Conservation (phyloP, 2,888 invertebrate species). For the Athalia cordata region DNA sequence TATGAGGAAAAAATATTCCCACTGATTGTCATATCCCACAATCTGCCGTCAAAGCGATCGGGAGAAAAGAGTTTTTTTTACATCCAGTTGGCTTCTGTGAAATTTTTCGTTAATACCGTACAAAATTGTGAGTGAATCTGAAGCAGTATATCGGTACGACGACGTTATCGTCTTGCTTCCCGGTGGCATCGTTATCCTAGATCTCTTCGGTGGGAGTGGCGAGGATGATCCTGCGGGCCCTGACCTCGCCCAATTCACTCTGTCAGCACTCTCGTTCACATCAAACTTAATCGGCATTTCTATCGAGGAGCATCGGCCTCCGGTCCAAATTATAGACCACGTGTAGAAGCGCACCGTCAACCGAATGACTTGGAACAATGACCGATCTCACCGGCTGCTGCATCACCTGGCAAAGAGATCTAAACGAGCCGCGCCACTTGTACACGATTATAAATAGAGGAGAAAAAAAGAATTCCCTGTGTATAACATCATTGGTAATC, state of each 20-base stretch:
- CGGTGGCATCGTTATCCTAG: constrained; percentile 48
- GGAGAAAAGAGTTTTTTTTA: no score
- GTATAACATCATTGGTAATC: no score
- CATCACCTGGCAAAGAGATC: constrained; percentile 8
- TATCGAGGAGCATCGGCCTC: constrained; percentile 56
- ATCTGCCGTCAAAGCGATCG: no score
- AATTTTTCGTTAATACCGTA: not conserved
- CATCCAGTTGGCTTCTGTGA: no score
- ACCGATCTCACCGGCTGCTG: constrained; percentile 48
- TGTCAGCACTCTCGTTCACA: constrained; percentile 59
- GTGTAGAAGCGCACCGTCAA: constrained; percentile 16
- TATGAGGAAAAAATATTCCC: not conserved
- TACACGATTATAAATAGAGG: not conserved
- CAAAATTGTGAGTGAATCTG: not conserved
- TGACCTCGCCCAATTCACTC: constrained; percentile 63
- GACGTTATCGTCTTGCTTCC: constrained; percentile 38
- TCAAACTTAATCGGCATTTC: constrained; percentile 60
- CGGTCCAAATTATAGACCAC: constrained; percentile 61
- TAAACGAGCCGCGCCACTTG: not conserved
- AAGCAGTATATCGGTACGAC: not conserved
- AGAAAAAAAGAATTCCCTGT: no score
- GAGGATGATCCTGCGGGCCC: constrained; percentile 59
- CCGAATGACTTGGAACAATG: constrained; percentile 62
- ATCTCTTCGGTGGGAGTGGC: constrained; percentile 54
- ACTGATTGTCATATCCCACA: not conserved